Percentiles rank a stretch among this genome's conserved stretches.
Evolutionary conservation across 2,113 vertebrate genomes (phyloP).

Genomic region (Sylvia atricapilla): DNA sequence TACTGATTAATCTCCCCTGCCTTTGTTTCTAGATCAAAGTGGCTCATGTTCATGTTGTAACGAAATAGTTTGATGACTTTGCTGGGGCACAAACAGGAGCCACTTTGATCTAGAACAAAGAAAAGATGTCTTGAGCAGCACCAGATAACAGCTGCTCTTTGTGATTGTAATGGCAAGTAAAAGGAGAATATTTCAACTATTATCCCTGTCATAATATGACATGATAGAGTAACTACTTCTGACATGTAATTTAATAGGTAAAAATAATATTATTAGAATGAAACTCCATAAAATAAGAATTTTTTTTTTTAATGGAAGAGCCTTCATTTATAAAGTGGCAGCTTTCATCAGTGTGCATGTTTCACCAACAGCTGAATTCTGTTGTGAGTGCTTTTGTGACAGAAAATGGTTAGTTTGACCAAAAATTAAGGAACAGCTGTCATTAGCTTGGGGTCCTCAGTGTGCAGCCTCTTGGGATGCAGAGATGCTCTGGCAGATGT

Average conservation of each 20-base stretch:
- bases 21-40: constrained; percentile 39
- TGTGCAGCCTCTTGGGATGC: fast-evolving
- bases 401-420: neutral
- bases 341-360: neutral
- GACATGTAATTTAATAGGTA: constrained; percentile 13
- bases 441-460: neutral
- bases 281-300: neutral
- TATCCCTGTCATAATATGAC: constrained; percentile 56
- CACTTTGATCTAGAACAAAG: constrained; percentile 32
- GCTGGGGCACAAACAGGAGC: neutral
- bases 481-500: neutral
- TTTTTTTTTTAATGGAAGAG: neutral
- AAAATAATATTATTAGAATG: constrained; percentile 18
- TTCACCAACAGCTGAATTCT: neutral
- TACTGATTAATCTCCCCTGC: neutral
- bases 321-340: neutral
- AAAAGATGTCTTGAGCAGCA: neutral
- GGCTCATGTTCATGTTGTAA: neutral
- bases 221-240: constrained; percentile 30
- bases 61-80: neutral
- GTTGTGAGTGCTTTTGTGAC: neutral
- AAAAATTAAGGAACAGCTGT: neutral
- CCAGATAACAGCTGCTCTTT: constrained; percentile 38
- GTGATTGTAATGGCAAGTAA: constrained; percentile 46
- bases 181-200: constrained; percentile 35